Base-by-base conservation (phyloP, 2,888 invertebrate genomes). In the Tolmerus cingulatus region DNA sequence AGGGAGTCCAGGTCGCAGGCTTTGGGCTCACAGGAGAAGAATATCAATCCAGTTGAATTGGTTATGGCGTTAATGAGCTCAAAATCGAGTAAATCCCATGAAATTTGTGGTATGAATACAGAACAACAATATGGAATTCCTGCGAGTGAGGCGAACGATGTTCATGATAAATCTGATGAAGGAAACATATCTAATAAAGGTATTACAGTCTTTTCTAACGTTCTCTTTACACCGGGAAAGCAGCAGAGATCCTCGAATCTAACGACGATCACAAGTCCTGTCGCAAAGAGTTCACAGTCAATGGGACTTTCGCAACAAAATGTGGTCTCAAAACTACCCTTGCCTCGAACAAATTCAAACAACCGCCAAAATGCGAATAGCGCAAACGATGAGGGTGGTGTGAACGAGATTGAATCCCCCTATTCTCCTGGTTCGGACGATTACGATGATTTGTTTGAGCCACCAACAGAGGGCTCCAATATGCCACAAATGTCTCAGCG, bases 381-480 rank as follows among this genome's bases (percentile, higher is more conserved):
- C 89, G 89, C 90, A 0, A 87, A 85, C 57, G 95, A 95, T 89
- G 94, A 94, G 79, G 94, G 94, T 89, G 89, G 89, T 81, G 89
- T 90, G 9, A 94, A 95, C 92, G 96, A 96, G 89, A 95, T 96
- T 91, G 96, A 96, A 89, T 97, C 97, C 30, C 98, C 97, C 0
- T 97, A 97, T 93, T 97, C 97, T 81, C 97, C 97, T 0, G 97
- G 96, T 77, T 97, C 97, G n/a, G 96, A 96, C 90, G 96, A 97
- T 92, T 97, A 96, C 91, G 97, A 97, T 90, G 97, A 97, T 92
- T 94, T 97, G 89, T 97, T 97, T 93, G 96, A 96, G 92, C 97
- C 97, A 84, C 97, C 96, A 14, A 90, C 91, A 87, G 92, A 92
- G 27, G 87, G 79, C 37, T 30, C 37, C 12, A 86, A 40, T 57